Conservation (phyloP, 1,140 invertebrate genomes). For the Drosophila dunni region DNA sequence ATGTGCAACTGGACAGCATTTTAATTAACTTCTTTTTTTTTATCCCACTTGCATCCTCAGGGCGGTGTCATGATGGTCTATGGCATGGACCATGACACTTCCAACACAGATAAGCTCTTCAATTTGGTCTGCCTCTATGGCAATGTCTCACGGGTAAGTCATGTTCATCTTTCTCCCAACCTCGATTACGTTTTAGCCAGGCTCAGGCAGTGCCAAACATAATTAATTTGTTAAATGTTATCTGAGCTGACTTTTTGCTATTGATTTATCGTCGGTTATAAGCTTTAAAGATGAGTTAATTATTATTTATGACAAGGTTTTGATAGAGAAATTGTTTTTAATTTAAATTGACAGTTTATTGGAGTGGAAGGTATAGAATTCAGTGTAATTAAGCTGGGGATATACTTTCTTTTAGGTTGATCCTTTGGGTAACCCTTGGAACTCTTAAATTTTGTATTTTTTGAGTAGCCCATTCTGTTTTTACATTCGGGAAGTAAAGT, state of each 20-base stretch:
- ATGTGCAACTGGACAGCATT: constrained; percentile 51
- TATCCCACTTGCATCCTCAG: constrained; percentile 62
- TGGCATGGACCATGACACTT: constrained; percentile 95
- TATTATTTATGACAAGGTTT: constrained; percentile 24
- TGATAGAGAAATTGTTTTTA: background rate
- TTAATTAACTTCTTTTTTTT: constrained; percentile 64
- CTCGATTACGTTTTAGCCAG: background rate
- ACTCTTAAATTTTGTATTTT: background rate
- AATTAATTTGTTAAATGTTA: constrained; percentile 41
- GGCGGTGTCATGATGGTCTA: constrained; percentile 99
- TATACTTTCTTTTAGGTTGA: too few species aligned
- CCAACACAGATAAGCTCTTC: constrained; percentile 98
- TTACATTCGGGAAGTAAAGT: constrained; percentile 11
- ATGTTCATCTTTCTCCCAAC: background rate
- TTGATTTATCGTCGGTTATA: constrained; percentile 22
- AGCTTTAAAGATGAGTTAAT: constrained; percentile 12
- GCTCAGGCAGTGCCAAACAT: background rate
- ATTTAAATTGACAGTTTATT: background rate
- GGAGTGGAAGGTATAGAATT: too few species aligned
- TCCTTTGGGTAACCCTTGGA: too few species aligned
- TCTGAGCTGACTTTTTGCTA: constrained; percentile 19
- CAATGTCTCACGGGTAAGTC: constrained; percentile 96
- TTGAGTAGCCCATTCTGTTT: background rate
- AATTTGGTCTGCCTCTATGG: constrained; percentile 99
- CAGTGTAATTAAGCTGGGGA: too few species aligned